Percentiles rank a stretch among this genome's conserved stretches.
Evolutionary conservation across 2,113 vertebrate species (phyloP).

Genomic region (Romanogobio albipinnatus): DNA sequence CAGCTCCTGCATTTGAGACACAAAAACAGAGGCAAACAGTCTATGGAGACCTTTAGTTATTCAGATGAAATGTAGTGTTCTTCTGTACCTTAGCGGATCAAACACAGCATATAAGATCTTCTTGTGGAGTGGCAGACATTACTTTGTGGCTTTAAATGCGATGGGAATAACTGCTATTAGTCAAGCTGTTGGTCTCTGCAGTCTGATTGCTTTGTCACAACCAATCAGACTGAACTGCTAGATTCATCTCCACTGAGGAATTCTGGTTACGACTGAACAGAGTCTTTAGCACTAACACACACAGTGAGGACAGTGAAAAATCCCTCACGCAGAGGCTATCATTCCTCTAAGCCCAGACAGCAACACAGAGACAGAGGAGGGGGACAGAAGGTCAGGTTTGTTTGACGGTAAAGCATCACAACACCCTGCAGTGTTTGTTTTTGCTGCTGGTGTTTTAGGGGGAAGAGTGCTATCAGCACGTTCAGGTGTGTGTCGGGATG

Average conservation of each 20-base stretch:
- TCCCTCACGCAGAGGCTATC: background rate
- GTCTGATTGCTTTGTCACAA: slow-evolving; percentile 1
- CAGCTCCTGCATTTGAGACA: background rate
- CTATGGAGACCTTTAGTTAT: background rate
- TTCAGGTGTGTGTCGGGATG: slow-evolving; percentile 40
- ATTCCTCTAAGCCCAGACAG: slow-evolving; percentile 33
- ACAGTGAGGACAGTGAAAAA: slow-evolving; percentile 6
- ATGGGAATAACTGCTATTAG: background rate
- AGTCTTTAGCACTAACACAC: slow-evolving; percentile 1
- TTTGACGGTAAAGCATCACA: slow-evolving; percentile 57
- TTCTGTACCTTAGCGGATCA: background rate
- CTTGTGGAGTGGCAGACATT: background rate
- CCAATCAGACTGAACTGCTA: background rate
- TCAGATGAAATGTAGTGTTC: background rate
- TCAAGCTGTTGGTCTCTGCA: background rate
- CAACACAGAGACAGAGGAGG: slow-evolving; percentile 38
- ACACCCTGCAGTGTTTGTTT: slow-evolving; percentile 59
- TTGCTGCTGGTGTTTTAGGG: slow-evolving; percentile 51
- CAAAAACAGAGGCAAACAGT: background rate
- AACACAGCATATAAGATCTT: background rate
- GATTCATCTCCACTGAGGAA: slow-evolving; percentile 13
- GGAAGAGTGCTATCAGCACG: slow-evolving; percentile 45
- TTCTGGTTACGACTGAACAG: background rate
- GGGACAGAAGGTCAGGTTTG: slow-evolving; percentile 57
- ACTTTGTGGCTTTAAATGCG: slow-evolving; percentile 14